Evolutionary conservation across 2,888 invertebrate genomes (phyloP).

Genomic region (Blastobasis adustella): DNA sequence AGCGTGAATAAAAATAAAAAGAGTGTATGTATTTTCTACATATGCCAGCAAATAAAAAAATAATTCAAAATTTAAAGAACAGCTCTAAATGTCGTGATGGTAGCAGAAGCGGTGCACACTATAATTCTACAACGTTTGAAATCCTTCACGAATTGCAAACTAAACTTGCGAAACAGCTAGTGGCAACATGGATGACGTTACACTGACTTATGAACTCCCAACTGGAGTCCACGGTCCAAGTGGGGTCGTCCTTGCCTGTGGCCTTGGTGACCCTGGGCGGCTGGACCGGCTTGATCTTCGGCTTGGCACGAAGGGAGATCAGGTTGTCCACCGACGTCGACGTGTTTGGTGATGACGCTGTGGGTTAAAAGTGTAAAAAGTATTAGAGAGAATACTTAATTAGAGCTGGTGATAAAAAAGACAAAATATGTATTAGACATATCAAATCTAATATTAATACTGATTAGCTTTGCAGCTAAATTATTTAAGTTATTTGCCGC

Average conservation of each 20-base stretch:
- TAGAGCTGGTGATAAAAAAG: neutral
- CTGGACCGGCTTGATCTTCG: constrained; percentile 81
- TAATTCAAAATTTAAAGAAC: too few species aligned
- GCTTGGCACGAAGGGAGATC: constrained; percentile 67
- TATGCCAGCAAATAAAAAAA: too few species aligned
- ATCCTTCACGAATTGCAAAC: too few species aligned
- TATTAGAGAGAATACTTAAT: neutral
- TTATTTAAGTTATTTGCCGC: too few species aligned
- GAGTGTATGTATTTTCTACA: too few species aligned
- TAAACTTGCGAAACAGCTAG: neutral
- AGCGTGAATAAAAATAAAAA: too few species aligned
- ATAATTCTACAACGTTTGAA: too few species aligned
- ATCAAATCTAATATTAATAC: too few species aligned
- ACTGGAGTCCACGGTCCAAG: constrained; percentile 91
- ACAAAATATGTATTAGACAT: too few species aligned
- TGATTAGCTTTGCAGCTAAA: too few species aligned
- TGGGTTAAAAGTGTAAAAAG: constrained; percentile 11
- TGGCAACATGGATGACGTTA: constrained; percentile 4
- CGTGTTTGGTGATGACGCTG: constrained; percentile 69
- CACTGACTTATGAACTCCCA: constrained; percentile 91
- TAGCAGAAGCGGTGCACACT: too few species aligned
- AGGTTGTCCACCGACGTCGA: constrained; percentile 84
- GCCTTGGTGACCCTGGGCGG: constrained; percentile 77
- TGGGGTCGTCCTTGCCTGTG: constrained; percentile 68
- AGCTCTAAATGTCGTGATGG: too few species aligned